phyloP scores from a whole-genome alignment of 1,140 invertebrate species.

The Danaus melanippus region DNA sequence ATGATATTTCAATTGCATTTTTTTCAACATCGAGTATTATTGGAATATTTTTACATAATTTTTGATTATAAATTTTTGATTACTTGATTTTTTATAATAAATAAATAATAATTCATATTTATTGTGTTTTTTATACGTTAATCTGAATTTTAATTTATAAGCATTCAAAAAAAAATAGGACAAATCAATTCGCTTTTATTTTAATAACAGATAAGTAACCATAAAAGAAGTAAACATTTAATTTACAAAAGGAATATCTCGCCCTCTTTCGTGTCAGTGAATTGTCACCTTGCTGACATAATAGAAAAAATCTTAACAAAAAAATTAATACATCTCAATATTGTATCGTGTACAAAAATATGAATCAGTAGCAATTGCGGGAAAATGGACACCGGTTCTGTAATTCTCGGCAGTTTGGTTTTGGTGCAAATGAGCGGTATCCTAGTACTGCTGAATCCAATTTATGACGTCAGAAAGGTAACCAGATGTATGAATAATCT shows the following conservation, averaged over 20 bases:
- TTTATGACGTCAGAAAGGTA: slow-evolving; percentile 42
- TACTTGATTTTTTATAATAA: too few relatives aligned
- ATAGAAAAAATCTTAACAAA: slow-evolving; percentile 9
- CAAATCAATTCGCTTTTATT: too few relatives aligned
- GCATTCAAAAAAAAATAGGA: too few relatives aligned
- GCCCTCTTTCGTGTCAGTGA: slow-evolving; percentile 24
- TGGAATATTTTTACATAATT: too few relatives aligned
- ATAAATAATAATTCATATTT: too few relatives aligned
- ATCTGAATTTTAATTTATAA: too few relatives aligned
- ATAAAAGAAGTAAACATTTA: slow-evolving; percentile 25
- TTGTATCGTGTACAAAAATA: slow-evolving; percentile 1
- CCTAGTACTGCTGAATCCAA: slow-evolving; percentile 44
- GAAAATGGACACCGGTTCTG: slow-evolving; percentile 45
- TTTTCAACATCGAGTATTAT: too few relatives aligned
- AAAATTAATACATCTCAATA: not conserved
- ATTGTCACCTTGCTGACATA: slow-evolving; percentile 20
- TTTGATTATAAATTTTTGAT: too few relatives aligned
- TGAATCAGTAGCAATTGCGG: too few relatives aligned
- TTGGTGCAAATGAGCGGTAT: slow-evolving; percentile 47
- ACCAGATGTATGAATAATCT: slow-evolving; percentile 28
- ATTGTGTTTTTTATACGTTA: too few relatives aligned
- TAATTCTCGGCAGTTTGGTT: slow-evolving; percentile 35
- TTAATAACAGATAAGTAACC: not conserved
- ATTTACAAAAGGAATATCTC: slow-evolving; percentile 28
- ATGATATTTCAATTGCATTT: too few relatives aligned